Percentiles rank a stretch among this genome's conserved stretches.
Evolutionary conservation across 2,888 invertebrate species (phyloP).

Genomic region (Amblyjoppa proteus): DNA sequence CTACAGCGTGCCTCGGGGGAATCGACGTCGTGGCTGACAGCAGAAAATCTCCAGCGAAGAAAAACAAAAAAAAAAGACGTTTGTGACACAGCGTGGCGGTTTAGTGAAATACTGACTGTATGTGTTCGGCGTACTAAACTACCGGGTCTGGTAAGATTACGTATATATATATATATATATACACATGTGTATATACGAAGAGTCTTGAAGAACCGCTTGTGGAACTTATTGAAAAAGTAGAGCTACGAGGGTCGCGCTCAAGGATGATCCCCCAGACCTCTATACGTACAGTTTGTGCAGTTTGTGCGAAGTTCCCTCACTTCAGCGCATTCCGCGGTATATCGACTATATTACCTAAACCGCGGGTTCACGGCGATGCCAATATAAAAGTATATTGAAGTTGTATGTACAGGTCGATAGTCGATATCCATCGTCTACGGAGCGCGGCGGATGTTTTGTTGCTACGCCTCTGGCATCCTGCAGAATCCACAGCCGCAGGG

Average conservation of each 20-base stretch:
- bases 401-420: constrained; percentile 55
- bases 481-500: constrained; percentile 1
- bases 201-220: too few relatives aligned
- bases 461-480: neutral
- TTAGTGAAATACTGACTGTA: constrained; percentile 13
- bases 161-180: neutral
- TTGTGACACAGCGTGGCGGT: constrained; percentile 13
- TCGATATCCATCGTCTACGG: constrained; percentile 39
- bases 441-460: neutral
- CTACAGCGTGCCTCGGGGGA: neutral
- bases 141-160: neutral
- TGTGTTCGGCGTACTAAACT: neutral
- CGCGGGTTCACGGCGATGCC: constrained; percentile 47
- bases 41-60: neutral
- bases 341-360: constrained; percentile 57
- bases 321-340: neutral
- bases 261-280: neutral
- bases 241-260: neutral
- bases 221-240: constrained; percentile 28
- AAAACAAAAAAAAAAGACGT: neutral
- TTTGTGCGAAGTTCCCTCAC: neutral
- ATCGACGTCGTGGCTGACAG: neutral
- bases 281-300: neutral
- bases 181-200: neutral
- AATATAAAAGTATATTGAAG: constrained; percentile 77